Evolutionary conservation across 2,888 invertebrate species (phyloP), one percentile per base, ranked within the genome.

Genomic region (Lepidocyrtinus sp.): DNA sequence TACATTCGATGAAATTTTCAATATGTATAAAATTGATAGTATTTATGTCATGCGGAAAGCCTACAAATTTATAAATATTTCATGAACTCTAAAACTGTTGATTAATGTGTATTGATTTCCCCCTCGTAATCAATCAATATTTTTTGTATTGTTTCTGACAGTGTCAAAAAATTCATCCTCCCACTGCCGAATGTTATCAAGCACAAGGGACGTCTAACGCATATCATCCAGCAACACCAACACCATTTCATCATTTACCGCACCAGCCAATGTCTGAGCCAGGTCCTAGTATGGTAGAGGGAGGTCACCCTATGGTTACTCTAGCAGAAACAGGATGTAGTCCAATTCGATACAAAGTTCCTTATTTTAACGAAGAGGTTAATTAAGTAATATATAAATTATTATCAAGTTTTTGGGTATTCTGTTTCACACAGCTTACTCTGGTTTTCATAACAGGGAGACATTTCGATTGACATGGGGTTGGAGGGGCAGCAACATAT

Each of bases 331-430:
- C 83, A 69, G 85, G 85, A 55, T 85, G 85, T 73, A 83, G 83
- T 76, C 85, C 85, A 55, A 81, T 85, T 72, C 78, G 85, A 65
- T 83, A 82, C 45, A 82, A 85, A 73, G 78, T 85, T 59, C 81
- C 83, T 50, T 84, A 85, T 17, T 84, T 83, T 75, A 81, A 85
- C 62, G 82, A 75, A 82, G 83, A 81, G 81, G 63, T 67, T n/a
- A 50, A n/a, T n/a, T n/a, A n/a, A n/a, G n/a, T n/a, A n/a, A n/a
- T n/a, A n/a, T n/a, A n/a, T n/a, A n/a, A n/a, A n/a, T n/a, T n/a
- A n/a, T 17, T 68, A 1, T 65, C 17, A 65, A 65, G 24, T 5
- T 12, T 25, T 26, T 25, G 1, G 2, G 9, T 17, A 15, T 62
- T 24, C 22, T 17, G 2, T 25, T 17, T 2, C 22, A 62, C n/a